These are phyloP conservation scores for Acholoe squamosa DNA, from an alignment of 2,888 invertebrate genomes.

Conservation along the genomic window DNA sequence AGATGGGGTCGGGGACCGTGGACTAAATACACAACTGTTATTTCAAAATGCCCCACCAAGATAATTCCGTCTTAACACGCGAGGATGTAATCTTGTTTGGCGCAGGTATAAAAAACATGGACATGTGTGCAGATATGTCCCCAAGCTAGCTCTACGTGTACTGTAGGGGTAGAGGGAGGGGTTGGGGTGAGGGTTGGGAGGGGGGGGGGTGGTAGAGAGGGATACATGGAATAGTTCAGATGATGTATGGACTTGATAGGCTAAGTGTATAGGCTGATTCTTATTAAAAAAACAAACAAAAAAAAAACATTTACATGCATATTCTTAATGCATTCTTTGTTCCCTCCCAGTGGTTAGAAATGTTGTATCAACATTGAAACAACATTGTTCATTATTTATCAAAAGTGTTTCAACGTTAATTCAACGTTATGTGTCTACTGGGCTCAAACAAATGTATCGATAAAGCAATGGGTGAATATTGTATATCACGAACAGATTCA, in stretches of 20 bases:
- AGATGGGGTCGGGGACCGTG: neutral
- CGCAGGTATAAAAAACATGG: neutral
- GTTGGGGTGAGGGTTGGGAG: neutral
- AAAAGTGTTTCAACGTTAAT: neutral
- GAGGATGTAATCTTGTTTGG: slow-evolving; percentile 38
- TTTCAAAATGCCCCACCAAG: neutral
- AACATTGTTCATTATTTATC: neutral
- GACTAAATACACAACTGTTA: slow-evolving; percentile 44
- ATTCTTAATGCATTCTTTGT: neutral
- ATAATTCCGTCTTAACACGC: slow-evolving; percentile 22
- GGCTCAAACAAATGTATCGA: neutral
- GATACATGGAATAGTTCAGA: neutral
- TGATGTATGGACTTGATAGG: too few species aligned
- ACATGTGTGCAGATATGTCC: neutral
- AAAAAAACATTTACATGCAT: too few species aligned
- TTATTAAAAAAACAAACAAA: too few species aligned
- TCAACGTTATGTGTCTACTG: neutral
- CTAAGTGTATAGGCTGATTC: too few species aligned
- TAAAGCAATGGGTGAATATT: neutral
- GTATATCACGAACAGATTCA: too few species aligned
- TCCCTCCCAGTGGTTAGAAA: neutral
- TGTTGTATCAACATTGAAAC: neutral
- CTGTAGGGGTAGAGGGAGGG: neutral
- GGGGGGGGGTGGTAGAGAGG: neutral
- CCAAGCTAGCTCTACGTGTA: neutral